Conservation (phyloP, 2,797 vertebrate species). For the Megalops cyprinoides region DNA sequence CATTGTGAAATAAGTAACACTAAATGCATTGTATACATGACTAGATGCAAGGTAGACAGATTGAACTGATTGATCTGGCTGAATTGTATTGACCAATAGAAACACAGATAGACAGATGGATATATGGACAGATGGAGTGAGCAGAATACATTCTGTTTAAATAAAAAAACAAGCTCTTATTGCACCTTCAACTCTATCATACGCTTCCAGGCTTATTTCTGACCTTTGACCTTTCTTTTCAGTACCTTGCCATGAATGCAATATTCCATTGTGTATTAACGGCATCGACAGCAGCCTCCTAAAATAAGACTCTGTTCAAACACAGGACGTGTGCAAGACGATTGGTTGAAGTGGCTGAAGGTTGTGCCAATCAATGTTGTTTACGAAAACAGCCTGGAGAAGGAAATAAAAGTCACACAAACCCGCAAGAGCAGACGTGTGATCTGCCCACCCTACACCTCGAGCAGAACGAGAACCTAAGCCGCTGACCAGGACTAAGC, state of each 20-base stretch:
- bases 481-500: not conserved
- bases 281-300: not conserved
- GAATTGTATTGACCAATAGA: not conserved
- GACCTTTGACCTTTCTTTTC: constrained; percentile 70
- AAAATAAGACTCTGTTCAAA: not conserved
- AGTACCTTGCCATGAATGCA: constrained; percentile 27
- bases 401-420: too few relatives aligned
- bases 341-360: not conserved
- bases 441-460: too few relatives aligned
- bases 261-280: not conserved
- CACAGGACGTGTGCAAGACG: not conserved
- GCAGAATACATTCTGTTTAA: not conserved
- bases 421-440: too few relatives aligned
- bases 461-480: too few relatives aligned
- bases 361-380: not conserved
- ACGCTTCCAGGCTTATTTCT: constrained; percentile 41
- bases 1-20: not conserved
- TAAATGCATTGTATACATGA: not conserved
- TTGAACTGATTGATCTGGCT: not conserved
- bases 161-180: constrained; percentile 47
- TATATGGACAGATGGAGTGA: not conserved
- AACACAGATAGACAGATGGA: not conserved
- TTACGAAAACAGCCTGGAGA: not conserved
- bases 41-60: not conserved
- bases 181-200: constrained; percentile 46